phyloP scores from a whole-genome alignment of 2,888 invertebrate species.

The Synergus laeviventris region DNA sequence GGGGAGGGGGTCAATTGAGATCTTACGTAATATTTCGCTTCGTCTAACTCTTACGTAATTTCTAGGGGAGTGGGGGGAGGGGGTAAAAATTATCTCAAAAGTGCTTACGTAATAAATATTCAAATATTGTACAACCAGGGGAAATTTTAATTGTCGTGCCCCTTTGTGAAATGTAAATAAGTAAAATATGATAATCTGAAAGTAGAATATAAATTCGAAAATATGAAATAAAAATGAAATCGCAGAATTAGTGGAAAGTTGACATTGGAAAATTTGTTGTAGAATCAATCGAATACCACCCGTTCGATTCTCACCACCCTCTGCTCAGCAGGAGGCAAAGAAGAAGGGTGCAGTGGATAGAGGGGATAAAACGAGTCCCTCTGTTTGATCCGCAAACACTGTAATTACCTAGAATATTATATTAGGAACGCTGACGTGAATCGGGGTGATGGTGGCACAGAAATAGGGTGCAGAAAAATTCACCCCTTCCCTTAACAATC shows the following conservation, averaged over 20 bases:
- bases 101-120: too few species aligned
- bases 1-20: too few species aligned
- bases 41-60: too few species aligned
- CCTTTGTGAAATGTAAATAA: not conserved
- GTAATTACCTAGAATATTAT: conserved; percentile 76
- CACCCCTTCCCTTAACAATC: not conserved
- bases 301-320: conserved; percentile 64
- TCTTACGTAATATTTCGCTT: too few species aligned
- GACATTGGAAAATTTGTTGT: conserved; percentile 46
- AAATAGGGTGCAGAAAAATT: conserved; percentile 41
- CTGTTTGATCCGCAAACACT: conserved; percentile 76
- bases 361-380: conserved; percentile 61
- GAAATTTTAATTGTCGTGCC: not conserved
- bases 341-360: conserved; percentile 46
- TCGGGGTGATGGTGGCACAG: conserved; percentile 53
- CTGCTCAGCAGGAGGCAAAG: conserved; percentile 48
- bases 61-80: too few species aligned
- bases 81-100: too few species aligned
- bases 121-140: too few species aligned
- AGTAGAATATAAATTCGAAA: not conserved
- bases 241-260: not conserved
- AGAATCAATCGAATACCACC: conserved; percentile 57
- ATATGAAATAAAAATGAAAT: not conserved
- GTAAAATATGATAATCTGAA: not conserved
- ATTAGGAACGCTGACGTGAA: conserved; percentile 68